These are phyloP conservation scores for Zoroaster sp. DNA, from an alignment of 53 echinoderm and acorn worm genomes.

Conservation along the genomic window DNA sequence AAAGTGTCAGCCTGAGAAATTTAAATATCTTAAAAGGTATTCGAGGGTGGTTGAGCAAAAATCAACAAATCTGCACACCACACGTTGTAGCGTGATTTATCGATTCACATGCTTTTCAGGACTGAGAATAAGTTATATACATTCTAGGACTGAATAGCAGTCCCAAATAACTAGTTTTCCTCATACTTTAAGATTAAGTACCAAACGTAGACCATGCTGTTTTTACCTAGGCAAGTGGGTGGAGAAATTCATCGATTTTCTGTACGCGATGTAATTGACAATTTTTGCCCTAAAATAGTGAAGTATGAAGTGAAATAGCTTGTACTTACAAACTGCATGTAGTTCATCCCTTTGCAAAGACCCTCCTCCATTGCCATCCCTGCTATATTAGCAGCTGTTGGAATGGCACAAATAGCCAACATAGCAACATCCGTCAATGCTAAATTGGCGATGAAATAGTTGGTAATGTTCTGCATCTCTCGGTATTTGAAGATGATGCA, in stretches of 20 bases:
- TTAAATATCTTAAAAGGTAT: too few relatives aligned
- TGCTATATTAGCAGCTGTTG: constrained; percentile 76
- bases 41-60: not conserved
- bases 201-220: not conserved
- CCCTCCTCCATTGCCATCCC: constrained; percentile 63
- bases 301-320: not conserved
- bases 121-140: not conserved
- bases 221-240: not conserved
- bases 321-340: constrained; percentile 97
- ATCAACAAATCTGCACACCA: not conserved
- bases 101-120: not conserved
- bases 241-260: constrained; percentile 17
- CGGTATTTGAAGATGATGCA: constrained; percentile 88
- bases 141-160: too few relatives aligned
- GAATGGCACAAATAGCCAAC: constrained; percentile 83
- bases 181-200: not conserved
- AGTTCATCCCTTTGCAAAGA: constrained; percentile 85
- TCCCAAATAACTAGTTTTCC: too few relatives aligned
- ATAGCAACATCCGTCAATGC: constrained; percentile 93
- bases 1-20: too few relatives aligned
- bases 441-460: constrained; percentile 97
- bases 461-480: constrained; percentile 99
- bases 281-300: not conserved
- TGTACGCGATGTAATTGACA: not conserved
- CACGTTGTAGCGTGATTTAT: not conserved